phyloP scores from a whole-genome alignment of 2,113 vertebrate species.

The Ictidomys tridecemlineatus region DNA sequence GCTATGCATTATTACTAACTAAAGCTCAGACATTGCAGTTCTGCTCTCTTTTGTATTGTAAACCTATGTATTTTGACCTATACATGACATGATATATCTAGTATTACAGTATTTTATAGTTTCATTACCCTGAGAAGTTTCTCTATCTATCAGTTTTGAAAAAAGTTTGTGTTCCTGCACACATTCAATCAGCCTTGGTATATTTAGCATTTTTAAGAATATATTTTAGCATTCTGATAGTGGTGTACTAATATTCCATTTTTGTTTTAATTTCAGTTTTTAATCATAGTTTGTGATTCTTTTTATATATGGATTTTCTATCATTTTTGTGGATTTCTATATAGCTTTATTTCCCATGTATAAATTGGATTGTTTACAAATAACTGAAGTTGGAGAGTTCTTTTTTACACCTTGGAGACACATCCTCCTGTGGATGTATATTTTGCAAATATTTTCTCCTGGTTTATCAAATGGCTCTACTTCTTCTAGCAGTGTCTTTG shows the following conservation, averaged over 20 bases:
- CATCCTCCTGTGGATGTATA: no score
- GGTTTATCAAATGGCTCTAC: not conserved
- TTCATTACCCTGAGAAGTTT: not conserved
- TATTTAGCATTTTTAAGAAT: not conserved
- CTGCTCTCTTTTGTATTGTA: not conserved
- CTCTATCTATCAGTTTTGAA: accelerated
- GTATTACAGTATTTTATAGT: not conserved
- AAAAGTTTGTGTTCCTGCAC: not conserved
- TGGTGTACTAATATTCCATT: not conserved
- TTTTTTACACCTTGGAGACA: not conserved
- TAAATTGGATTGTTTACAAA: not conserved
- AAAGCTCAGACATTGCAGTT: not conserved
- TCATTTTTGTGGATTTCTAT: not conserved
- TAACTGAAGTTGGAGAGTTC: not conserved
- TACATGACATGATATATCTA: not conserved
- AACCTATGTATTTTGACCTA: not conserved
- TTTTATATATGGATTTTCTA: not conserved
- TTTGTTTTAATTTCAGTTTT: not conserved
- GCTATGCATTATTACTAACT: not conserved
- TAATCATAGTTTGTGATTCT: not conserved
- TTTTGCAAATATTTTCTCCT: not conserved
- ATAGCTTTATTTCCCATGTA: not conserved
- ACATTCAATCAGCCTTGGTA: not conserved
- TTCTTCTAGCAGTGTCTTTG: not conserved
- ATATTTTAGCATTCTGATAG: not conserved